Base-by-base conservation (phyloP, 2,113 vertebrate genomes). In the Neodontobutis hainanensis region DNA sequence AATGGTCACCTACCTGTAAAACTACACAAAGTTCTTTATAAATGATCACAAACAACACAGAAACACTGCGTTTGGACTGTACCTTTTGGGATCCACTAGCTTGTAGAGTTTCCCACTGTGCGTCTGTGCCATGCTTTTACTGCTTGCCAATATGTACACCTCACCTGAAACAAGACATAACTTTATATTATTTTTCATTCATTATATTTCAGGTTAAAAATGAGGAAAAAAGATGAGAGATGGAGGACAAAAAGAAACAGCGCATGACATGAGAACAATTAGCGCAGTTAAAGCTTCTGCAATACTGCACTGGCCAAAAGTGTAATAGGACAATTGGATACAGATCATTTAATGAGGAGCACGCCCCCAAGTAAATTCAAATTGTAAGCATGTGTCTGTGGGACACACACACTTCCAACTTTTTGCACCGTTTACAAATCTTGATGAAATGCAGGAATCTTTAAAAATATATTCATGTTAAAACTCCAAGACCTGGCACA, bases 51-150 rank as follows among this genome's bases (percentile, higher is more conserved):
- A 46, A 42, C 59, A 56, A 1, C 36, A n/a, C 42, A 47, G 45
- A 48, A 40, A 6, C 14, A 9, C 11, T 3, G 9, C 6, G 34
- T 44, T 14, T 52, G 61, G 11, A 60, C 52, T 49, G 85, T 90
- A 99, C 97, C 97, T 96, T 94, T 98, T 99, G 1, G 97, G 97
- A 82, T 99, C 97, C 73, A 98, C 43, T 46, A 99, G 93, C 85
- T 96, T 98, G 93, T 96, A 99, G 83, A 99, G 94, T 86, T 96
- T 99, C 83, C 96, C 97, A 0, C 94, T 98, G 89, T 97, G 93
- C 65, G 94, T 92, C 86, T 98, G 96, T 27, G 92, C 92, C 94
- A 96, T 92, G 82, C 93, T 98, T 94, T 99, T 99, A 92, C 95
- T 97, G 85, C 93, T 98, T 47, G 96, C 94, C 83, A 98, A 90